A percentile compares a stretch with the other conserved stretches of the same genome.
phyloP scores from a whole-genome alignment of 2,797 vertebrate species.

The Stomatorhinus walkeri region DNA sequence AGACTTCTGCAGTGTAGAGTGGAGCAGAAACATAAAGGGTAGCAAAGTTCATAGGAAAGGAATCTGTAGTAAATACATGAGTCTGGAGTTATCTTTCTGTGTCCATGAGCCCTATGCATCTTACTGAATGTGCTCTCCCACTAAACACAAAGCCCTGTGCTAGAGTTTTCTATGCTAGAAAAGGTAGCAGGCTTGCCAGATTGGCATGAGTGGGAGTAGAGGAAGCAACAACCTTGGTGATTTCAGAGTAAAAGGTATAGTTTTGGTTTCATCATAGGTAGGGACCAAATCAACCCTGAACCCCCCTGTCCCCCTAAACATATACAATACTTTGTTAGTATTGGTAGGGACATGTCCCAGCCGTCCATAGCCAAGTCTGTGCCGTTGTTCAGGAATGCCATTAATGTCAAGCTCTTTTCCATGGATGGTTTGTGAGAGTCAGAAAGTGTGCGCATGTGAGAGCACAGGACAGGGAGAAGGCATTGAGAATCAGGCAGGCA shows the following conservation, averaged over 20 bases:
- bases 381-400: not conserved
- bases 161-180: not conserved
- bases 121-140: not conserved
- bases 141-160: not conserved
- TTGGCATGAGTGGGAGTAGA: not conserved
- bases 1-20: not conserved
- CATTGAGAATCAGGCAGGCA: conserved; percentile 14
- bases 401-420: not conserved
- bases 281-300: not conserved
- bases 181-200: not conserved
- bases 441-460: not conserved
- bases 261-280: not conserved
- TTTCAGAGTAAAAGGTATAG: not conserved
- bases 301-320: not conserved
- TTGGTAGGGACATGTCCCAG: not conserved
- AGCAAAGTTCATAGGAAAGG: not conserved
- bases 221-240: not conserved
- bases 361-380: not conserved
- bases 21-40: not conserved
- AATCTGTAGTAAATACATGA: not conserved
- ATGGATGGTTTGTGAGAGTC: not conserved
- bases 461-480: not conserved
- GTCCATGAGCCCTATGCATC: not conserved
- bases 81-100: not conserved
- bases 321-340: not conserved